These are phyloP conservation scores for Macrosteles quadrilineatus DNA, from an alignment of 1,140 invertebrate species.

Conservation along the genomic window DNA sequence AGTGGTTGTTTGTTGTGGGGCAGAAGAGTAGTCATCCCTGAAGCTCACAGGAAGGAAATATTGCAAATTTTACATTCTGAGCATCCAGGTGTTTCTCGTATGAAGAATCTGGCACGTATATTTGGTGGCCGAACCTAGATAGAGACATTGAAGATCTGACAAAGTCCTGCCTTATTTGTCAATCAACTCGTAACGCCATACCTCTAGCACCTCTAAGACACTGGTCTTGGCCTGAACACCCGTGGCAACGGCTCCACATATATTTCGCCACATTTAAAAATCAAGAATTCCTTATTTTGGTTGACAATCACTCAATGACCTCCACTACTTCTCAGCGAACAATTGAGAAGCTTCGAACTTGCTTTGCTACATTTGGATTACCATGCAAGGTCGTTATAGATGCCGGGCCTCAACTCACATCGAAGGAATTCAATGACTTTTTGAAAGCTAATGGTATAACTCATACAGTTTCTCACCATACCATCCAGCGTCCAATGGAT, in stretches of 20 bases:
- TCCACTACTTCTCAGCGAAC: conserved; percentile 42
- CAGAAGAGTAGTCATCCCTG: conserved; percentile 45
- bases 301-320: conserved; percentile 50
- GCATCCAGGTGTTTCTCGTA: conserved; percentile 46
- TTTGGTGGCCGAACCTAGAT: conserved; percentile 51
- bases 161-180: conserved; percentile 32
- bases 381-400: conserved; percentile 41
- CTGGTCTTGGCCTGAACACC: neutral
- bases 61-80: conserved; percentile 46
- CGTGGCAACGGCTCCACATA: neutral
- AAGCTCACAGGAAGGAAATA: conserved; percentile 34
- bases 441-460: conserved; percentile 35
- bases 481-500: conserved; percentile 43
- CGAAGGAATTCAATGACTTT: conserved; percentile 41
- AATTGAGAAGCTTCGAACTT: conserved; percentile 28
- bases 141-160: conserved; percentile 42
- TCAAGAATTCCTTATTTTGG: conserved; percentile 27
- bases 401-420: conserved; percentile 41
- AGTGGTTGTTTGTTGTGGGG: conserved; percentile 30
- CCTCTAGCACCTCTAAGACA: neutral
- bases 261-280: conserved; percentile 20
- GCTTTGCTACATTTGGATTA: conserved; percentile 38
- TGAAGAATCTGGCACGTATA: conserved; percentile 50
- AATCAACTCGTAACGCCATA: conserved; percentile 11
- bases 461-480: conserved; percentile 40